Percentiles rank a stretch among this genome's conserved stretches.
Conservation (phyloP, 2,888 invertebrate species). For the Stomorhina lunata region DNA sequence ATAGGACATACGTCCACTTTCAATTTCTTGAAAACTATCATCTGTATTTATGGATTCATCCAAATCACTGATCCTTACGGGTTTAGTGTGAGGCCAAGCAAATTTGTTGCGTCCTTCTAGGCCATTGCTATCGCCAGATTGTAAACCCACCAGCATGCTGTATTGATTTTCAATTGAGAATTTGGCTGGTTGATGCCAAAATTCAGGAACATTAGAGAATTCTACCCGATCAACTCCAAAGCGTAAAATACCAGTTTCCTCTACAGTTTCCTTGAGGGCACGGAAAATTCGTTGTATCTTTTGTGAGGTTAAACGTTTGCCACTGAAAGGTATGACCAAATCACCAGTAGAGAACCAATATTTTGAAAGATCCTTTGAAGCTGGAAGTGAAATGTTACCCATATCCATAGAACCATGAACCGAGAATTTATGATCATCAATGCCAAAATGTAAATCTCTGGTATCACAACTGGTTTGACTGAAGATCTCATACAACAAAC, state of each 20-base stretch:
- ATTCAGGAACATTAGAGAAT: constrained; percentile 73
- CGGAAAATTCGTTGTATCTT: constrained; percentile 72
- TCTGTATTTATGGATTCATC: constrained; percentile 72
- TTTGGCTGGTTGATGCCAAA: constrained; percentile 69
- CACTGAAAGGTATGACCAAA: constrained; percentile 74
- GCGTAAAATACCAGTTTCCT: constrained; percentile 60
- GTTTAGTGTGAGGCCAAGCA: constrained; percentile 72
- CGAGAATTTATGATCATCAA: constrained; percentile 73
- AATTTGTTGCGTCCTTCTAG: constrained; percentile 73
- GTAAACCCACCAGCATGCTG: constrained; percentile 76
- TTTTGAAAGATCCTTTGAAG: constrained; percentile 72
- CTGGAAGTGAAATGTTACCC: constrained; percentile 66
- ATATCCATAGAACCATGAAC: constrained; percentile 29
- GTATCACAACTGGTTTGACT: constrained; percentile 73
- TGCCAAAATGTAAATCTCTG: constrained; percentile 74
- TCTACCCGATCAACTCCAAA: constrained; percentile 76
- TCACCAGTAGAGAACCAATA: constrained; percentile 77
- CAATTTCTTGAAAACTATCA: constrained; percentile 68
- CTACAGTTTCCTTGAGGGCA: constrained; percentile 69
- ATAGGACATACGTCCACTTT: constrained; percentile 70
- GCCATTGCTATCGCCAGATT: constrained; percentile 72
- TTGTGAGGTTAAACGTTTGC: constrained; percentile 70
- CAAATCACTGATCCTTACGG: constrained; percentile 69
- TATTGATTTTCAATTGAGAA: constrained; percentile 76
- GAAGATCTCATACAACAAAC: constrained; percentile 75